Percentiles rank a stretch among this genome's conserved stretches.
phyloP scores from a whole-genome alignment of 2,797 vertebrate species.

The Artibeus jamaicensis region DNA sequence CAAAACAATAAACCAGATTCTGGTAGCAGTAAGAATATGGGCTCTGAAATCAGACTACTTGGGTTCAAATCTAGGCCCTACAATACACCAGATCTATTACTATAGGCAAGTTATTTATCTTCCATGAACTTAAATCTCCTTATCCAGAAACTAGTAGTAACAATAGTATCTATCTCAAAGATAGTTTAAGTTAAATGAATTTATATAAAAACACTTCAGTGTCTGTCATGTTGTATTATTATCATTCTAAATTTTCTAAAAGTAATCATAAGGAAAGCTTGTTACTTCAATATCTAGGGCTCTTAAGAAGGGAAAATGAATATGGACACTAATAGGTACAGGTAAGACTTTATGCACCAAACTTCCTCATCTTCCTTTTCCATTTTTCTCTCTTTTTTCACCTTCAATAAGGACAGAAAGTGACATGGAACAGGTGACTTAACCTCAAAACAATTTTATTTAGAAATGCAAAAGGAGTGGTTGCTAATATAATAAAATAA shows the following conservation, averaged over 20 bases:
- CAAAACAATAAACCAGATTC: slow-evolving; percentile 16
- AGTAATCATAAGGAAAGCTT: slow-evolving; percentile 15
- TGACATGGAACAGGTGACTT: not conserved
- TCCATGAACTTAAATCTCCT: not conserved
- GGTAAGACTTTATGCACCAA: not conserved
- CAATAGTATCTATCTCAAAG: slow-evolving; percentile 10
- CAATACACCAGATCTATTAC: not conserved
- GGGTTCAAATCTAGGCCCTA: not conserved
- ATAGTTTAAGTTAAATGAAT: not conserved
- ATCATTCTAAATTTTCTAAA: not conserved
- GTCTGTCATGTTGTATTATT: slow-evolving; percentile 5
- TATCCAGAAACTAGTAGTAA: slow-evolving; percentile 26
- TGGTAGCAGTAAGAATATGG: not conserved
- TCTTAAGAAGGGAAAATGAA: slow-evolving; percentile 33
- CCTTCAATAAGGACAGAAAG: slow-evolving; percentile 11
- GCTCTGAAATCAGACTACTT: not conserved
- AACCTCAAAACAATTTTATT: not conserved
- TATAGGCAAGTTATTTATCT: not conserved
- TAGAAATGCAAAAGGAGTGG: slow-evolving; percentile 47
- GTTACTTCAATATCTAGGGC: not conserved
- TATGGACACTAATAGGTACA: not conserved
- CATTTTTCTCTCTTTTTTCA: not conserved
- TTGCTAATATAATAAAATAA: slow-evolving; percentile 38
- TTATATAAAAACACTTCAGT: not conserved
- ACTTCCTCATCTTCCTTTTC: not conserved